A percentile compares a stretch with the other conserved stretches of the same genome.
phyloP scores from a whole-genome alignment of 2,113 vertebrate genomes.

The Cyphomyrus discorhynchus region DNA sequence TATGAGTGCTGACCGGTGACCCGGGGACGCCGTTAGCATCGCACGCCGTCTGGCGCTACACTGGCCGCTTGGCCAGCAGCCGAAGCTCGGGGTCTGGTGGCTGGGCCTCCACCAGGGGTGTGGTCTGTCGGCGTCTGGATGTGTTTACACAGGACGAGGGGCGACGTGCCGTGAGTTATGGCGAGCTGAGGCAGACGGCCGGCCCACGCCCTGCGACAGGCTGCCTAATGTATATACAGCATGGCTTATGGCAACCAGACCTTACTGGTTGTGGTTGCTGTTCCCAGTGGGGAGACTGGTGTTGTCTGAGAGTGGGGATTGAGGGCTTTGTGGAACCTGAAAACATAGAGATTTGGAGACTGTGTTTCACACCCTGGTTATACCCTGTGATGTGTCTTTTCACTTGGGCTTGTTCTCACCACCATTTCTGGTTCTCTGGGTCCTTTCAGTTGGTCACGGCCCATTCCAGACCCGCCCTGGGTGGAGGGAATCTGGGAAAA shows the following conservation, averaged over 20 bases:
- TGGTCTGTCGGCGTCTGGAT: background rate
- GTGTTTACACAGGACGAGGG: background rate
- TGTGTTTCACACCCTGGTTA: background rate
- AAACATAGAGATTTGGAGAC: background rate
- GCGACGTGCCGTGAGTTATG: slow-evolving; percentile 13
- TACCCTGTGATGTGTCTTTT: background rate
- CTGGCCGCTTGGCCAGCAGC: background rate
- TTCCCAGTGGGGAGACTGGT: background rate
- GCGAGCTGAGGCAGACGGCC: slow-evolving; percentile 20
- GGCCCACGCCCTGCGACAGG: slow-evolving; percentile 32
- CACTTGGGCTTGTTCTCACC: background rate
- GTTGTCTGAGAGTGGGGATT: background rate
- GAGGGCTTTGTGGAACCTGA: background rate
- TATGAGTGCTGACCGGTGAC: background rate
- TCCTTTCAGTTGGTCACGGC: background rate
- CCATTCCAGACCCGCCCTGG: background rate
- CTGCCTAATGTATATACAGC: slow-evolving; percentile 37
- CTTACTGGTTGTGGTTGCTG: background rate
- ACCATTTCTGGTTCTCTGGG: background rate
- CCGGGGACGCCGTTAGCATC: background rate
- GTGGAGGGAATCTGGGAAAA: background rate
- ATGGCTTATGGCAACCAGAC: slow-evolving; percentile 32
- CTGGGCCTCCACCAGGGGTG: too few relatives aligned
- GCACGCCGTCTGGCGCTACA: background rate
- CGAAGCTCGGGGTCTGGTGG: background rate